These are phyloP conservation scores for Amblyopsis rosae DNA, from an alignment of 2,113 vertebrate genomes.

Conservation along the genomic window DNA sequence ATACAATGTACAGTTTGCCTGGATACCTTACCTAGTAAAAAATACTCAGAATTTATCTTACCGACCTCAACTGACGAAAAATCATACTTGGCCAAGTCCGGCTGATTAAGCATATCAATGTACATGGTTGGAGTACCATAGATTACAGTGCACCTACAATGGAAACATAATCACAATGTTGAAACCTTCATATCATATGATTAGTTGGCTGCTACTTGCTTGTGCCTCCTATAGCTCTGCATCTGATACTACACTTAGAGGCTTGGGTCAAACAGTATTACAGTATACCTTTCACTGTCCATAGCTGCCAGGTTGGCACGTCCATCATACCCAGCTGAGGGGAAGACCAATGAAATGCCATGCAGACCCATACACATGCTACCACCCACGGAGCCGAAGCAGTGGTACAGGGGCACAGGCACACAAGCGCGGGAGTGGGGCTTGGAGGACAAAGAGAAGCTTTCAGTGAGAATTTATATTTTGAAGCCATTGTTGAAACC, in stretches of 20 bases:
- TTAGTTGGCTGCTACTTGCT: neutral
- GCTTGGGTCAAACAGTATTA: neutral
- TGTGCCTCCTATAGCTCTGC: neutral
- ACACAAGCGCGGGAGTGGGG: conserved; percentile 65
- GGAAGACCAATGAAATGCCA: conserved; percentile 77
- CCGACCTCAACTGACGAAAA: conserved; percentile 80
- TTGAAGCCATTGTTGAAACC: neutral
- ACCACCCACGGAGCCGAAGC: conserved; percentile 86
- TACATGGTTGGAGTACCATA: conserved; percentile 93
- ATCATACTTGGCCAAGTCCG: conserved; percentile 76
- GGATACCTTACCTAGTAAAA: neutral
- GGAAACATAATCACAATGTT: neutral
- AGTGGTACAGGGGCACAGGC: conserved; percentile 89
- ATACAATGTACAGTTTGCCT: neutral
- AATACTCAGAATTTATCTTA: conserved; percentile 59
- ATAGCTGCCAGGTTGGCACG: conserved; percentile 79
- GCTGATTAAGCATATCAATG: conserved; percentile 86
- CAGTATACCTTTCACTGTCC: conserved; percentile 82
- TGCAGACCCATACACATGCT: conserved; percentile 80
- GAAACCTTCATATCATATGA: too few relatives aligned
- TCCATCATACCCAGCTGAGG: conserved; percentile 78
- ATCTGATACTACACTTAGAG: neutral
- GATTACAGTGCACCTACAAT: conserved; percentile 76
- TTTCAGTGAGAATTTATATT: neutral
- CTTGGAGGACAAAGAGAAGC: conserved; percentile 47